Base-by-base conservation (phyloP, 2,797 vertebrate species). In the Amniataba percoides region DNA sequence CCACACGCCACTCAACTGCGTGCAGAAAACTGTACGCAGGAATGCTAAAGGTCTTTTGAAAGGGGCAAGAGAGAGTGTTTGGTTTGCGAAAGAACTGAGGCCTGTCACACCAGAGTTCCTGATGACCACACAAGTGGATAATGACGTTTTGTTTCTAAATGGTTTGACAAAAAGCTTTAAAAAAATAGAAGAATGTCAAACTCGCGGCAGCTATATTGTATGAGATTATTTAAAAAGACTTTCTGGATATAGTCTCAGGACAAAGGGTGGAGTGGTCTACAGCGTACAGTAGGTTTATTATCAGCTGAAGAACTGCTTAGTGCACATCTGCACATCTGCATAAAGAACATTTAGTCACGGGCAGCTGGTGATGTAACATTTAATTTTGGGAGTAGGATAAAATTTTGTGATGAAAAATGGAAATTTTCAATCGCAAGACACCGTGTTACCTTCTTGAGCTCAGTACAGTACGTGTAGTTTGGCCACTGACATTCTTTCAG, bases 111-210 rank as follows among this genome's bases (percentile, higher is more conserved):
- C 43, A 39, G 52, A 80, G 74, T 56, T 71, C 13, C 56, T 1
- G 59, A 76, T 71, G 86, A 76, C 89, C 91, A 91, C 92, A 94
- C 90, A 92, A 83, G 88, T 78, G 78, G 88, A 83, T 87, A 86
- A 91, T 78, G 73, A 80, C 77, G 82, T 85, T 68, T 66, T 71
- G 74, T 74, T n/a, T 67, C 11, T 48, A 52, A 74, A 66, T 63
- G 25, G 25, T 58, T 58, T 0, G 5, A 80, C 19, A 45, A 65
- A 59, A 16, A 58, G 6, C 14, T 36, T 65, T 14, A 3, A 59
- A 58, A 18, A 39, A 63, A 13, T 0, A 45, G 39, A 66, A 25
- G 39, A 66, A 34, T 27, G 39, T 39, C 14, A 40, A 16, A 14
- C 40, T 0, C 34, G 63, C 0, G 25, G 36, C 61, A 61, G 39